These are phyloP conservation scores for Caenorhabditis auriculariae DNA, from an alignment of 2,888 invertebrate species.

Conservation along the genomic window DNA sequence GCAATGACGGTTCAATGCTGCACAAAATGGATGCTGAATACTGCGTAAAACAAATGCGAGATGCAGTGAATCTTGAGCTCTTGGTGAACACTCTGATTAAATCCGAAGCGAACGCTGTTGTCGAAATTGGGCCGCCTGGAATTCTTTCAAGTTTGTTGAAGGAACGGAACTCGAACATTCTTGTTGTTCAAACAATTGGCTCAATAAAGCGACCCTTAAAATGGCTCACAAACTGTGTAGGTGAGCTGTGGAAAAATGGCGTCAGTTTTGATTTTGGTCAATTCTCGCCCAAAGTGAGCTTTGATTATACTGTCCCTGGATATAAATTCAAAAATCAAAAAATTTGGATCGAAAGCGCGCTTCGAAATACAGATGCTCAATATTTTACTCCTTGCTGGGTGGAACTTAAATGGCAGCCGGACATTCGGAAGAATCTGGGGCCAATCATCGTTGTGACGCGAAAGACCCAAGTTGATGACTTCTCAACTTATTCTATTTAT, in stretches of 20 bases:
- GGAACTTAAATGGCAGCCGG: too few species aligned
- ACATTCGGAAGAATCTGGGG: too few species aligned
- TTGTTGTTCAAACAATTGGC: conserved; percentile 27
- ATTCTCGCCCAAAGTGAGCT: too few species aligned
- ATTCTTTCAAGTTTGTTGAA: conserved; percentile 38
- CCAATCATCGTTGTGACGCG: too few species aligned
- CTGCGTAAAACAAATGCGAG: conserved; percentile 37
- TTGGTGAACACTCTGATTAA: conserved; percentile 27
- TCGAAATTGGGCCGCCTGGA: conserved; percentile 58
- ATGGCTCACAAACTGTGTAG: conserved; percentile 24
- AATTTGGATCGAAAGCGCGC: too few species aligned
- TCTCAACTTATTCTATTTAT: too few species aligned
- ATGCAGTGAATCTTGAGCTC: conserved; percentile 44
- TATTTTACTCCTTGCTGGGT: too few species aligned
- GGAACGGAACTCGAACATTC: conserved; percentile 15
- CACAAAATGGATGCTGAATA: conserved; percentile 24
- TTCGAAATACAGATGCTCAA: too few species aligned
- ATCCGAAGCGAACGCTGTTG: conserved; percentile 25
- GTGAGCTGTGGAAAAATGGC: conserved; percentile 35
- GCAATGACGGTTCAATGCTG: conserved; percentile 38
- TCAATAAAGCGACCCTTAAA: conserved; percentile 17
- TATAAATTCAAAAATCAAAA: too few species aligned
- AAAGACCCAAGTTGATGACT: too few species aligned
- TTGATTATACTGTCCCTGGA: too few species aligned
- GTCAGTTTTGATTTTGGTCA: too few species aligned